A percentile compares a stretch with the other conserved stretches of the same genome.
Conservation (phyloP, 2,888 invertebrate species). For the Drosophila yooni region DNA sequence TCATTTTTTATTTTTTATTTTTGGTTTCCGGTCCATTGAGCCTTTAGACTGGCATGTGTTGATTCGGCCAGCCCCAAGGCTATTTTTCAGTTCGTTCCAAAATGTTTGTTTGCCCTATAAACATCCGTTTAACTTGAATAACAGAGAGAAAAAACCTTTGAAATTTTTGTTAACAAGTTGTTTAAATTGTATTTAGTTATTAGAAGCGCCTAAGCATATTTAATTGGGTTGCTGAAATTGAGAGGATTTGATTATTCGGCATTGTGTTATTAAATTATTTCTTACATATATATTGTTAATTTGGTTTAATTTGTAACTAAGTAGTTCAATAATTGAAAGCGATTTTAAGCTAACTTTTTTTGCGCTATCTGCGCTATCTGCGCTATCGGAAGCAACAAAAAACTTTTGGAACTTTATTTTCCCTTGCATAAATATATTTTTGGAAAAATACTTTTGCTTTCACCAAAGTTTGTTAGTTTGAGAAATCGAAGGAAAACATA, state of each 20-base stretch:
- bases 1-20: conserved; percentile 10
- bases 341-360: background rate
- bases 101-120: conserved; percentile 46
- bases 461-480: background rate
- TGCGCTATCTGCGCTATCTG: too few species aligned
- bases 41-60: conserved; percentile 36
- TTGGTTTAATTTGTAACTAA: background rate
- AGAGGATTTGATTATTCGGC: background rate
- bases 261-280: background rate
- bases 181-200: background rate
- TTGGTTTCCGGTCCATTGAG: conserved; percentile 34
- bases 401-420: background rate
- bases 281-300: background rate
- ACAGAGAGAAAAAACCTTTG: background rate
- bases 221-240: background rate
- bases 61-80: conserved; percentile 35
- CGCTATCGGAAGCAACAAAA: background rate
- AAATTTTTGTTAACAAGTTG: background rate
- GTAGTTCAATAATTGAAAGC: background rate
- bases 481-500: background rate
- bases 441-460: background rate
- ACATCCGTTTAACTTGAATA: conserved; percentile 27
- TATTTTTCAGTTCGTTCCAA: conserved; percentile 17
- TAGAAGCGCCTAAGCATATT: background rate
- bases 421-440: background rate